Conservation (phyloP, 2,888 invertebrate species). For the Tetanocera ferruginea region DNA sequence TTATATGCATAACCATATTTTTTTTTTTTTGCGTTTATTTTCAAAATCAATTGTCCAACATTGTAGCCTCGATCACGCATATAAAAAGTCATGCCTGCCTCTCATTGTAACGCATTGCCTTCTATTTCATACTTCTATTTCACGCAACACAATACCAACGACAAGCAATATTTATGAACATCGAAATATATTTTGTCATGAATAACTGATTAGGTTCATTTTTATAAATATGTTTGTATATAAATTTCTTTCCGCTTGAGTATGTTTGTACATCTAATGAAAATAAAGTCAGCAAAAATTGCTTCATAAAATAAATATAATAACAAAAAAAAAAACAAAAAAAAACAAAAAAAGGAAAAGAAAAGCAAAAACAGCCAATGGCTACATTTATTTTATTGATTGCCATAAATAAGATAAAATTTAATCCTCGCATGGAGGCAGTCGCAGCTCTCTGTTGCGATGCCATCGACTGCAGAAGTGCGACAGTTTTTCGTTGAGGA, state of each 20-base stretch:
- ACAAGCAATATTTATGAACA: too few relatives aligned
- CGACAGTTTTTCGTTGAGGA: neutral
- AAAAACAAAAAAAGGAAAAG: neutral
- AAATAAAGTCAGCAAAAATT: neutral
- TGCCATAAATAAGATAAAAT: constrained; percentile 12
- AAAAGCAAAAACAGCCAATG: neutral
- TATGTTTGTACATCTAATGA: neutral
- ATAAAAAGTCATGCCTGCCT: too few relatives aligned
- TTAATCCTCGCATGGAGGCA: neutral
- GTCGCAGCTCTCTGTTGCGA: neutral
- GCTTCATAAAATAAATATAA: neutral
- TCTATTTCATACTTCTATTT: too few relatives aligned
- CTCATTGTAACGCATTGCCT: too few relatives aligned
- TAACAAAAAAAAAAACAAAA: neutral
- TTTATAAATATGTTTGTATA: too few relatives aligned
- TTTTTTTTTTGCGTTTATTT: too few relatives aligned
- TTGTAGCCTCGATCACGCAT: too few relatives aligned
- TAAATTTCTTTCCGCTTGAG: neutral
- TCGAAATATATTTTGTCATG: too few relatives aligned
- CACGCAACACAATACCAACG: too few relatives aligned
- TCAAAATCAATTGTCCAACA: too few relatives aligned
- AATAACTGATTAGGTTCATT: too few relatives aligned
- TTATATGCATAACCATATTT: too few relatives aligned
- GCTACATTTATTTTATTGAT: constrained; percentile 22
- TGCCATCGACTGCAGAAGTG: neutral